Percentiles rank a stretch among this genome's conserved stretches.
Conservation (phyloP, 2,888 invertebrate genomes). For the Sinopyrophorus schimmeli region DNA sequence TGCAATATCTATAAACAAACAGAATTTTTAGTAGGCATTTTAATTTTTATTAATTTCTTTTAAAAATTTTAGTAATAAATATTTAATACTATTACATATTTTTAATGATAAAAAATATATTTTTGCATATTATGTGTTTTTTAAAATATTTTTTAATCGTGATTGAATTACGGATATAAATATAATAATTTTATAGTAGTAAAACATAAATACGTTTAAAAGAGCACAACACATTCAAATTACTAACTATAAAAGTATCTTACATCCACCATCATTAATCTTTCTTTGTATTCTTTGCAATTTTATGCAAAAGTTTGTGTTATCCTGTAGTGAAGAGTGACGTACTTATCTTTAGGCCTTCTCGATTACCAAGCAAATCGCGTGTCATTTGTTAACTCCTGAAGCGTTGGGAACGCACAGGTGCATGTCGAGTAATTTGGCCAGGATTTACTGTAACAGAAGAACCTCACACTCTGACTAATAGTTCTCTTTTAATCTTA, state of each 20-base stretch:
- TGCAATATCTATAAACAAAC: no score
- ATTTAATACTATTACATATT: no score
- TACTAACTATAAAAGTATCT: constrained; percentile 46
- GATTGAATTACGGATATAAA: no score
- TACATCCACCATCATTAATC: constrained; percentile 44
- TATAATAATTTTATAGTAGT: no score
- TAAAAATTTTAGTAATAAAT: no score
- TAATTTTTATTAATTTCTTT: no score
- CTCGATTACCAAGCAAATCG: constrained; percentile 53
- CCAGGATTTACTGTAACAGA: constrained; percentile 48
- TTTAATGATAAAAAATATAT: no score
- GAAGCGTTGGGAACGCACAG: constrained; percentile 50
- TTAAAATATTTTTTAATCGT: no score
- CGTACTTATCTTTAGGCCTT: constrained; percentile 47
- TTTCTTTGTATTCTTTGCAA: constrained; percentile 46
- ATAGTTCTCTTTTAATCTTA: constrained; percentile 33
- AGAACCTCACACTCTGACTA: constrained; percentile 34
- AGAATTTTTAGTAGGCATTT: no score
- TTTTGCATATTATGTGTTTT: no score
- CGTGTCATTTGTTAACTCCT: constrained; percentile 54
- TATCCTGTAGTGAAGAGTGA: constrained; percentile 43
- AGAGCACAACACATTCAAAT: constrained; percentile 32
- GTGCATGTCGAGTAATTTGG: constrained; percentile 51
- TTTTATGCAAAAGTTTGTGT: constrained; percentile 52
- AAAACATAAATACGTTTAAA: constrained; percentile 18